Evolutionary conservation across 2,113 vertebrate genomes (phyloP), one percentile per base, ranked within the genome.

Genomic region (Gallinago jamesoni): DNA sequence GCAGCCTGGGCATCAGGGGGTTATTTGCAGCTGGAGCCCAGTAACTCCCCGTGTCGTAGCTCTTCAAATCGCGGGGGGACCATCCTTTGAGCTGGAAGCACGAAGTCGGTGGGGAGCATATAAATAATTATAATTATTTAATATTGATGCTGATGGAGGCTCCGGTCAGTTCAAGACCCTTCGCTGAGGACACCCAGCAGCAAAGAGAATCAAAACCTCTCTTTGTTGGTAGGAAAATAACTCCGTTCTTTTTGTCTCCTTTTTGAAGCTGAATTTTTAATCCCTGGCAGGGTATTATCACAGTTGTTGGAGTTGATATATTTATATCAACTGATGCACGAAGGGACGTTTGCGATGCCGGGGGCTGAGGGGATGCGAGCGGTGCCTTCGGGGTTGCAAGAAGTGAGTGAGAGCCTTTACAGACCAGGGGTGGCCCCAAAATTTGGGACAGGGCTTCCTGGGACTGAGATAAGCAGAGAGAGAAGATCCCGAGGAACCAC

Each of bases 11-110:
- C 72, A 12, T 47, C 74, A 57, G 18, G 20, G 72, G 90, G 55
- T 82, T 66, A 21, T 47, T 85, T 92, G 76, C 80, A 96, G 63
- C 39, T 60, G 20, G 28, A 93, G 57, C 45, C 84, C 55, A 48
- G 48, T 94, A 90, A 88, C 63, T 97, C 92, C 39, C 56, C 19
- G 18, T 37, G 31, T 90, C 60, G n/a, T 35, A 88, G 89, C 81
- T 64, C 41, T 85, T 89, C 69, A 33, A 69, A 88, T 93, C 88
- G 30, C 74, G 18, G 14, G 22, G 50, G 56, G 56, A 4, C 28
- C 57, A n/a, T 84, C 25, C 72, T 90, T 56, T 62, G 80, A 84
- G 73, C 64, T 74, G 1, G 9, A 76, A 60, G 47, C 12, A 3
- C 39, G 39, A 41, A 90, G 45, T 63, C 6, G 0, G 77, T 82